Evolutionary conservation across 2,888 invertebrate species (phyloP).

Genomic region (Amphiduros pacificus): DNA sequence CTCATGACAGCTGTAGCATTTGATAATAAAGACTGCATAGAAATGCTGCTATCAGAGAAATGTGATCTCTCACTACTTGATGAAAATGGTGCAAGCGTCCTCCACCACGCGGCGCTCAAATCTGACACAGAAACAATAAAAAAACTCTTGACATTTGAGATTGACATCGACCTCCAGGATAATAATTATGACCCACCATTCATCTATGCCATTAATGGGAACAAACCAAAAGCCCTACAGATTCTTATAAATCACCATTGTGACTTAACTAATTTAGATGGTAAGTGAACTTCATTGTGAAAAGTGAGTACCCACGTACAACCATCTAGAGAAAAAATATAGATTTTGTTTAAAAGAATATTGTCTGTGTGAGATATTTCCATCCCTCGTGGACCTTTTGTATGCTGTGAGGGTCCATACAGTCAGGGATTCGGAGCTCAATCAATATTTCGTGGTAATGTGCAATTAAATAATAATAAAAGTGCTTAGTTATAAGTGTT

Average conservation of each 20-base stretch:
- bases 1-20: slow-evolving; percentile 18
- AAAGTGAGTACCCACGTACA: no score
- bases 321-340: no score
- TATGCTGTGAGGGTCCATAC: no score
- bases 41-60: neutral
- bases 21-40: slow-evolving; percentile 11
- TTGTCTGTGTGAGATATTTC: no score
- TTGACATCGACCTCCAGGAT: neutral
- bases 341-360: no score
- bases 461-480: no score
- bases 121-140: neutral
- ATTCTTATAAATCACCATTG: neutral
- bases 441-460: no score
- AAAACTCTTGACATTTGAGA: neutral
- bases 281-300: no score
- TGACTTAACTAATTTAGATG: neutral
- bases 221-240: neutral
- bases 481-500: no score
- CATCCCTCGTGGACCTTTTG: no score
- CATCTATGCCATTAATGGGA: neutral
- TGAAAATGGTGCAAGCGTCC: neutral
- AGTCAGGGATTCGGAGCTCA: no score
- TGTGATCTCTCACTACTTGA: neutral
- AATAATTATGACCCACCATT: neutral
- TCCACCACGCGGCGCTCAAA: neutral